Percentiles rank a stretch among this genome's conserved stretches.
Conservation (phyloP, 37 sponge, comb jelly and placozoan genomes). For the Eunapius fragilis region DNA sequence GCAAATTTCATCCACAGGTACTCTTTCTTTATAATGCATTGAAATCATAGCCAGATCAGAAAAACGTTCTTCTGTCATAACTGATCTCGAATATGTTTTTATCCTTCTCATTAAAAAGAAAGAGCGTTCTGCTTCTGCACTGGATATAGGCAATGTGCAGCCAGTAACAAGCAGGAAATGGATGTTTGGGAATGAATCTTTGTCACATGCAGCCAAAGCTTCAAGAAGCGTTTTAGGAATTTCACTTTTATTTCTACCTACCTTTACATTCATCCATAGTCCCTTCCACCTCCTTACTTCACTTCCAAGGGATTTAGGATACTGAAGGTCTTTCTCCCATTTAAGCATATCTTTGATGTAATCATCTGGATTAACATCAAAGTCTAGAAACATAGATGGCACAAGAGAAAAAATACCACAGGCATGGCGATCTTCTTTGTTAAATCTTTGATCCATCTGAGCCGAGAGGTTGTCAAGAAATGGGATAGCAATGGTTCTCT, state of each 20-base stretch:
- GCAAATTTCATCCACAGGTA: conserved; percentile 41
- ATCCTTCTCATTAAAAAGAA: conserved; percentile 27
- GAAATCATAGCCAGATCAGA: conserved; percentile 55
- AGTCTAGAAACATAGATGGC: conserved; percentile 11
- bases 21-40: conserved; percentile 28
- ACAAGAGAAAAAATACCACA: conserved; percentile 35
- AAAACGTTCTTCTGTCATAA: conserved; percentile 20
- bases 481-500: conserved; percentile 35
- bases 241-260: neutral
- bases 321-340: conserved; percentile 42
- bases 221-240: conserved; percentile 26
- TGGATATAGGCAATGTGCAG: conserved; percentile 42
- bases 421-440: conserved; percentile 22
- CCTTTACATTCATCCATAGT: conserved; percentile 18
- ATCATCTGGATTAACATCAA: neutral
- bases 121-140: too few relatives aligned
- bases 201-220: conserved; percentile 39
- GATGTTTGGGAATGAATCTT: conserved; percentile 43
- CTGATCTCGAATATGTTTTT: conserved; percentile 44
- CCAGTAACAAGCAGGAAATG: conserved; percentile 41
- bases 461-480: too few relatives aligned
- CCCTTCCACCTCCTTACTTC: conserved; percentile 47
- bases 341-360: conserved; percentile 8
- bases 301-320: conserved; percentile 39
- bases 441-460: conserved; percentile 23